A percentile compares a stretch with the other conserved stretches of the same genome.
These are phyloP conservation scores for Beris chalybata DNA, from an alignment of 2,888 invertebrate genomes.

Conservation along the genomic window DNA sequence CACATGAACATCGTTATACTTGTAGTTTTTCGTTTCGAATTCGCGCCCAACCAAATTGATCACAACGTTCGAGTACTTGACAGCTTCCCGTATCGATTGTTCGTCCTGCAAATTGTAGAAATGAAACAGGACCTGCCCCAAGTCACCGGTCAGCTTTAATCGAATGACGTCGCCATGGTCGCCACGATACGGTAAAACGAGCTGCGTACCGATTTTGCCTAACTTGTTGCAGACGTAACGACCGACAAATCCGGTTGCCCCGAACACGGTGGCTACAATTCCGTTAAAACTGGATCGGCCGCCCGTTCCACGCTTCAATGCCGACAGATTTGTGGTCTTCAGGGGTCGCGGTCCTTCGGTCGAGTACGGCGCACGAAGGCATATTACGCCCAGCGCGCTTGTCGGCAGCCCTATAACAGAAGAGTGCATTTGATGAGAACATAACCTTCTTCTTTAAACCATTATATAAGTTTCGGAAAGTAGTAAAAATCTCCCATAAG, in stretches of 20 bases:
- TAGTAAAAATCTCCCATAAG: neutral
- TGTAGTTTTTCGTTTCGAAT: conserved; percentile 90
- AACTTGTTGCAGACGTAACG: conserved; percentile 84
- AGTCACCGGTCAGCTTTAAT: conserved; percentile 85
- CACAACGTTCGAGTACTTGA: conserved; percentile 96
- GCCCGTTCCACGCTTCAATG: conserved; percentile 80
- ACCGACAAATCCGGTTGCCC: conserved; percentile 88
- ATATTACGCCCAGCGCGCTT: conserved; percentile 50
- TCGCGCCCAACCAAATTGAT: conserved; percentile 92
- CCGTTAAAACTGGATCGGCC: conserved; percentile 97
- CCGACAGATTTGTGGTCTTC: conserved; percentile 63
- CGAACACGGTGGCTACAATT: conserved; percentile 97
- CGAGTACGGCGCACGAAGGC: conserved; percentile 47
- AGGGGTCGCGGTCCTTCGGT: conserved; percentile 51
- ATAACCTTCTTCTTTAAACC: conserved; percentile 20
- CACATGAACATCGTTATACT: conserved; percentile 83
- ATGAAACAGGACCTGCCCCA: conserved; percentile 92
- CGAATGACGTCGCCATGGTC: conserved; percentile 78
- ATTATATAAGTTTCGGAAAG: conserved; percentile 24
- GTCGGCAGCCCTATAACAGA: conserved; percentile 46
- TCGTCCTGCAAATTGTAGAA: conserved; percentile 85
- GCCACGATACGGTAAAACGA: conserved; percentile 90
- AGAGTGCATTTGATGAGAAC: conserved; percentile 14
- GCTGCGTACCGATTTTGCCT: conserved; percentile 83
- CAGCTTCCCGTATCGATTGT: conserved; percentile 77